Percentiles rank a stretch among this genome's conserved stretches.
phyloP scores from a whole-genome alignment of 2,797 vertebrate species.

The Scolopax bukidnonensis region DNA sequence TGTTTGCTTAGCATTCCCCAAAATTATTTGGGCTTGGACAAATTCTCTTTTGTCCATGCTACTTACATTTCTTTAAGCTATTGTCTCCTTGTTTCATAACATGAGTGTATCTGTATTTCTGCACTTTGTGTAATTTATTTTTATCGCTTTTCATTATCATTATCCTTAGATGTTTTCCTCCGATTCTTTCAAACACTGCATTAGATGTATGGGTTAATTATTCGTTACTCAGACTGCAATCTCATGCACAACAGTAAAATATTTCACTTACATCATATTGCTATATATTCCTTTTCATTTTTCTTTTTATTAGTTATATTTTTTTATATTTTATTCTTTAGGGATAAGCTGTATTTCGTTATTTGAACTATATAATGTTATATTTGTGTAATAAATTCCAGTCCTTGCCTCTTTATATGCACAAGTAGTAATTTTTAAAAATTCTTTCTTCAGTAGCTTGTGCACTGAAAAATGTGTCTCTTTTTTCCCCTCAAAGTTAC shows the following conservation, averaged over 20 bases:
- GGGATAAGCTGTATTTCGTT: background rate
- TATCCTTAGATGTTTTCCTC: background rate
- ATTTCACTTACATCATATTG: background rate
- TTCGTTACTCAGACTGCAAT: background rate
- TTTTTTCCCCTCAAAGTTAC: background rate
- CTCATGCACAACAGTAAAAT: background rate
- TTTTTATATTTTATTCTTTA: background rate
- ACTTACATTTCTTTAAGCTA: background rate
- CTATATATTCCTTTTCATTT: background rate
- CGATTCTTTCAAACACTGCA: background rate
- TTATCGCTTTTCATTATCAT: background rate
- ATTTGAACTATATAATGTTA: slow-evolving; percentile 3
- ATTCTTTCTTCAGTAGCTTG: background rate
- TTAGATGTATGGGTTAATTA: background rate
- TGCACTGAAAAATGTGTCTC: background rate
- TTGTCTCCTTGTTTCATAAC: background rate
- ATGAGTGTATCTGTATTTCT: background rate
- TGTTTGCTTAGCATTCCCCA: background rate
- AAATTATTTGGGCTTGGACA: background rate
- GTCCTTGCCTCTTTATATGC: background rate
- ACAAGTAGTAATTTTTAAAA: background rate
- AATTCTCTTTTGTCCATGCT: background rate
- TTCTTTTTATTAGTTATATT: background rate
- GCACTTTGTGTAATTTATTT: background rate
- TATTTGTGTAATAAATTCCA: slow-evolving; percentile 15